Conservation (phyloP, 2,888 invertebrate genomes). For the Maniola hyperantus region DNA sequence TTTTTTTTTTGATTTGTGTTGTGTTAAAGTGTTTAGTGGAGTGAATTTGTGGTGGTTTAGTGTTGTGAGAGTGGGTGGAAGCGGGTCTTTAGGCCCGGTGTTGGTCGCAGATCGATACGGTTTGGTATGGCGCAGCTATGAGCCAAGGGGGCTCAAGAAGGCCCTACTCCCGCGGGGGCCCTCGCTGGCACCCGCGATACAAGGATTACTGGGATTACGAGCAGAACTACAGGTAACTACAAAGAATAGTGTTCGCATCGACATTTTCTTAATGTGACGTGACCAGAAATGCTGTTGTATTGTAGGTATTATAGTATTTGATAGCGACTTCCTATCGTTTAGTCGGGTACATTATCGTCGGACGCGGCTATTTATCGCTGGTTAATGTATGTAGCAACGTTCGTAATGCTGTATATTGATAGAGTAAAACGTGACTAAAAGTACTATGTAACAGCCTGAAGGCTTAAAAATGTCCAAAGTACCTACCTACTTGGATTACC, state of each 20-base stretch:
- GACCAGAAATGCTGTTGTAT: neutral
- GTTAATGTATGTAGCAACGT: neutral
- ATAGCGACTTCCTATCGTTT: conserved; percentile 16
- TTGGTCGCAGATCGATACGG: conserved; percentile 67
- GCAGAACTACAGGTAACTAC: conserved; percentile 70
- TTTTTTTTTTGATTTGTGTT: conserved; percentile 11
- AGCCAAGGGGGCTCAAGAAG: conserved; percentile 77
- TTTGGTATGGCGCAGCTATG: conserved; percentile 71
- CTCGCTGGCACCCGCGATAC: conserved; percentile 78
- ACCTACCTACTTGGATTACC: too few relatives aligned
- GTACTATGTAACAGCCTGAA: neutral
- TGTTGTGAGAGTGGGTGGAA: conserved; percentile 45
- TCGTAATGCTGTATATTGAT: neutral
- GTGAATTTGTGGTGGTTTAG: conserved; percentile 47
- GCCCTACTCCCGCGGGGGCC: conserved; percentile 77
- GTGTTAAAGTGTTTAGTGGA: conserved; percentile 47
- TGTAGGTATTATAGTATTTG: neutral
- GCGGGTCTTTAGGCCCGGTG: conserved; percentile 49
- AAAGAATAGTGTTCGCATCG: neutral
- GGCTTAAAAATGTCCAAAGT: too few relatives aligned
- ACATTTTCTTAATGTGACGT: conserved; percentile 31
- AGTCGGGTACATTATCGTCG: neutral
- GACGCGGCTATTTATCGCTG: conserved; percentile 8
- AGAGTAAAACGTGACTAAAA: neutral
- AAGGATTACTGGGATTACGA: conserved; percentile 81